phyloP scores from a whole-genome alignment of 2,888 invertebrate species.

The Camponotus fellah region DNA sequence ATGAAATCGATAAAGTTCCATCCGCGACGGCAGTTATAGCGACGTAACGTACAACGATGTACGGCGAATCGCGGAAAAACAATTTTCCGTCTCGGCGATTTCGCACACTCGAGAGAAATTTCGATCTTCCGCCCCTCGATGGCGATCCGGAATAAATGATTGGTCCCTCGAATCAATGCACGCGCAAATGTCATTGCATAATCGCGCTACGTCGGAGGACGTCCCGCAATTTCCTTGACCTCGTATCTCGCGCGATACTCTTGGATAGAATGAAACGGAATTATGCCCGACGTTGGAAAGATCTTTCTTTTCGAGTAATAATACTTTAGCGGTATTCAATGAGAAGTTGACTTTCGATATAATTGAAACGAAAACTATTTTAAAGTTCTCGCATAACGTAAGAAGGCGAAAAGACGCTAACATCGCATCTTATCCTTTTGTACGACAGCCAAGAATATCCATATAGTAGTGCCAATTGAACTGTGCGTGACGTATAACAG shows the following conservation, averaged over 20 bases:
- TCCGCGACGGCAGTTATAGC: constrained; percentile 69
- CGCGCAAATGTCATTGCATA: constrained; percentile 44
- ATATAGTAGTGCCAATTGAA: constrained; percentile 1
- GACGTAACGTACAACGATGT: constrained; percentile 47
- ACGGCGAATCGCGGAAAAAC: constrained; percentile 72
- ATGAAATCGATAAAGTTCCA: constrained; percentile 76
- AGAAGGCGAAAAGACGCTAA: constrained; percentile 8
- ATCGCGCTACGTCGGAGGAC: constrained; percentile 20
- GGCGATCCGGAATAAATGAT: constrained; percentile 72
- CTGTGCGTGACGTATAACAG: constrained; percentile 18
- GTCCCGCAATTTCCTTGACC: constrained; percentile 8
- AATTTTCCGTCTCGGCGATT: constrained; percentile 74
- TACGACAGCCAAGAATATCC: constrained; percentile 8
- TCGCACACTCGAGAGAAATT: constrained; percentile 72
- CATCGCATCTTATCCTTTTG: background rate
- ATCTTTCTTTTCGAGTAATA: background rate
- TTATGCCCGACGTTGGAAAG: constrained; percentile 17
- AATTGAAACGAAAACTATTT: constrained; percentile 38
- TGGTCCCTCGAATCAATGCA: constrained; percentile 45
- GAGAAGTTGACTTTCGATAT: constrained; percentile 14
- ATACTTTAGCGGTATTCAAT: constrained; percentile 2
- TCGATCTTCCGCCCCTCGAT: constrained; percentile 64
- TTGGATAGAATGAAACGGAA: constrained; percentile 11
- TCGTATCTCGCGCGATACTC: background rate
- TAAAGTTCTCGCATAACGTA: constrained; percentile 10